Percentiles rank a stretch among this genome's conserved stretches.
Evolutionary conservation across 2,797 vertebrate species (phyloP).

Genomic region (Acestrorhynchus altus): DNA sequence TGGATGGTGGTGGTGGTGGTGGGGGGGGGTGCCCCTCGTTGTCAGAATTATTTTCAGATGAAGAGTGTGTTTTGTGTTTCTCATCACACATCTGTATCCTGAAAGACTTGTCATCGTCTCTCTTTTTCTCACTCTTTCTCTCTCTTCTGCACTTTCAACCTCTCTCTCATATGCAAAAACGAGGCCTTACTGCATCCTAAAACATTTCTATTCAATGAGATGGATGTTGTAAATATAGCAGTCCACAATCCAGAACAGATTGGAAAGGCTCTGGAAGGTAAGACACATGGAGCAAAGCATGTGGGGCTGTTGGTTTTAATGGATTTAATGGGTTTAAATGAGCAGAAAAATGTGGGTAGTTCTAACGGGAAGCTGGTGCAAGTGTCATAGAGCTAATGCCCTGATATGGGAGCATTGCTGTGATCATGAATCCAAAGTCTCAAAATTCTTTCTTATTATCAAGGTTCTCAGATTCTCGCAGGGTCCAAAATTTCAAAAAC

Average conservation of each 20-base stretch:
- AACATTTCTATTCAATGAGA: neutral
- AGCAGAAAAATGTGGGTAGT: neutral
- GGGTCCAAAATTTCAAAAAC: no score
- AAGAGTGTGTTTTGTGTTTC: slow-evolving; percentile 55
- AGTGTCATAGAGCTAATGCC: neutral
- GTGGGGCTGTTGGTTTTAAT: neutral
- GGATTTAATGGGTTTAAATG: neutral
- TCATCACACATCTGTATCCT: slow-evolving; percentile 42
- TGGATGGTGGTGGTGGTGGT: neutral
- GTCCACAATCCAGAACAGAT: neutral
- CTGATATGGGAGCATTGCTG: neutral
- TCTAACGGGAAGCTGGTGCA: neutral
- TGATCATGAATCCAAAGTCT: neutral
- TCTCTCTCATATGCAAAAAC: neutral
- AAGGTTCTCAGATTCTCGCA: no score
- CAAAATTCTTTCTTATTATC: no score
- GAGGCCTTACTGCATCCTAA: neutral
- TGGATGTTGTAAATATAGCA: neutral
- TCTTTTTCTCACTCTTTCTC: neutral
- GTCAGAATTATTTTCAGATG: slow-evolving; percentile 65
- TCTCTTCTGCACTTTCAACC: neutral
- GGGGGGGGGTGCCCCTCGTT: slow-evolving; percentile 36
- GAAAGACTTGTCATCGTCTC: slow-evolving; percentile 24
- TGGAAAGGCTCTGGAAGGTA: neutral
- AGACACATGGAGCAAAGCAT: neutral